These are phyloP conservation scores for Odobenus rosmarus DNA, from an alignment of 2,113 vertebrate species.

Conservation along the genomic window DNA sequence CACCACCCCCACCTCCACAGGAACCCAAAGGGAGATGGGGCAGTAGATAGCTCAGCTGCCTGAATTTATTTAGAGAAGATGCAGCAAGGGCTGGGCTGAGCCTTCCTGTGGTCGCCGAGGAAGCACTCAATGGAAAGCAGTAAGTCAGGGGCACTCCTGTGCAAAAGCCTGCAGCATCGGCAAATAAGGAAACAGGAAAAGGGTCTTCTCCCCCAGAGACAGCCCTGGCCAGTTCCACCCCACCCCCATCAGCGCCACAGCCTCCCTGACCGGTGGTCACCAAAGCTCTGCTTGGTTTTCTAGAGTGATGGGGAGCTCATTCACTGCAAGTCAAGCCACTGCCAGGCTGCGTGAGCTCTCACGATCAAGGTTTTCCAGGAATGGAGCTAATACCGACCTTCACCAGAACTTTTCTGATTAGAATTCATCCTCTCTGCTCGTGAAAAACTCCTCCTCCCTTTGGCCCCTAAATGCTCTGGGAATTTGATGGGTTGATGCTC, in stretches of 20 bases:
- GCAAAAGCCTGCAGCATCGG: background rate
- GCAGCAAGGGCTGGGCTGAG: background rate
- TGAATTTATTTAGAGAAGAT: conserved; percentile 53
- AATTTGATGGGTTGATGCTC: background rate
- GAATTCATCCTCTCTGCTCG: background rate
- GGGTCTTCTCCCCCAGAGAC: background rate
- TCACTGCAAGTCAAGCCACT: background rate
- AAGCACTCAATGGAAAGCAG: background rate
- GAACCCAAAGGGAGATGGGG: conserved; percentile 55
- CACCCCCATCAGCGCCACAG: background rate
- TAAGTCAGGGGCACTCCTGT: background rate
- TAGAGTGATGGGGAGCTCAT: background rate
- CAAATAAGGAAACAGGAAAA: background rate
- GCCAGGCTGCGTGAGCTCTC: background rate
- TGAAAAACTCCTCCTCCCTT: background rate
- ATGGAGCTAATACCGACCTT: background rate
- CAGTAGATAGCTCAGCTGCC: conserved; percentile 35
- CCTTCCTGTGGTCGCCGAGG: conserved; percentile 71
- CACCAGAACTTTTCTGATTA: background rate
- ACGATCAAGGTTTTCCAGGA: background rate
- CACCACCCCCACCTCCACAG: conserved; percentile 8
- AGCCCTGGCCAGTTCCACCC: background rate
- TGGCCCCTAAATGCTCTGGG: background rate
- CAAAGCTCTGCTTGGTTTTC: background rate
- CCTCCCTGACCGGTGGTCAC: fast-evolving